Evolutionary conservation across 2,113 vertebrate species (phyloP), one percentile per base, ranked within the genome.

Genomic region (Psettodes erumei): DNA sequence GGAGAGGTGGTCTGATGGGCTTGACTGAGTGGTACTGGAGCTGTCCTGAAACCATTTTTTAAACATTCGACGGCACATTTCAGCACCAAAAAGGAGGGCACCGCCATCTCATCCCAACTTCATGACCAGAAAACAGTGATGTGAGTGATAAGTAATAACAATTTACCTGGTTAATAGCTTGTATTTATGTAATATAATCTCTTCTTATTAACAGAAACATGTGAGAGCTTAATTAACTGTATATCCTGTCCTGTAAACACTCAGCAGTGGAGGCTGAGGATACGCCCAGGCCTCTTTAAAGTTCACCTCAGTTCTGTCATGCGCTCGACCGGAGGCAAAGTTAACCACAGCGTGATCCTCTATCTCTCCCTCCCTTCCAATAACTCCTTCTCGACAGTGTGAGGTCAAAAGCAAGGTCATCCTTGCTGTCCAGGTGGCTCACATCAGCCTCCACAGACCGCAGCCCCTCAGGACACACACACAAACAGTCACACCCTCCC

Each of bases 331-430:
- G 11, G 4, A 48, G 27, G 10, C 3, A 13, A 70, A 51, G 38
- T 25, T 42, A 18, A 62, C 54, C 32, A 19, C 25, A 2, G 18
- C n/a, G n/a, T n/a, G n/a, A n/a, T n/a, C n/a, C n/a, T n/a, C 23
- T 25, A 3, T 27, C 2, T 48, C 47, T 54, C 21, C 45, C 54
- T 38, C 10, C 37, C 18, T 40, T 28, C 32, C 38, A 58, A 62
- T 69, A 63, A 68, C 42, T 30, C 32, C 25, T 37, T 51, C 60
- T 76, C 48, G 15, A 30, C 61, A 63, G 58, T 13, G 10, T 42
- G 11, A 80, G 84, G 86, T 85, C 83, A 87, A 59, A 33, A 48
- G 47, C 66, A 60, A 90, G 82, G 88, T 72, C 82, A 75, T 30
- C 35, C 23, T 61, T 10, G 8, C 73, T 78, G 87, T 81, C 76